Evolutionary conservation across 2,888 invertebrate species (phyloP), one percentile per base, ranked within the genome.

Genomic region (Hypomecis punctinalis): DNA sequence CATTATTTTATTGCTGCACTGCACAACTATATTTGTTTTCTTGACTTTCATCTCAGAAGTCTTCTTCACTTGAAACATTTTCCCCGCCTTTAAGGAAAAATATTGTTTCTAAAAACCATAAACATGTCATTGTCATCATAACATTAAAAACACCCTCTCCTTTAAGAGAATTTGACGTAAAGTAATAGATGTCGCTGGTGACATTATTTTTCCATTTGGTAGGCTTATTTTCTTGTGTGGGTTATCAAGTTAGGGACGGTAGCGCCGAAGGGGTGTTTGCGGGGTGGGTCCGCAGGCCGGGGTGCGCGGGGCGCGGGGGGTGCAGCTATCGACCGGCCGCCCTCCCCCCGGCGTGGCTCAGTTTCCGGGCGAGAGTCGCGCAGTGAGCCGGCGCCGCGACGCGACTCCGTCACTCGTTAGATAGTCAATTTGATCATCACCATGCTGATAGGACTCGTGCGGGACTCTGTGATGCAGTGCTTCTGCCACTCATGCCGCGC

Each of bases 401-500:
- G 90, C 83, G 91, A 88, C 89, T 90, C 87, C 80, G 82, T 89
- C 85, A 84, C 83, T 84, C 88, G 83, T 87, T 90, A 91, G 91
- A 90, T 89, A 92, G 92, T 87, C 84, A 85, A 91, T 87, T 89
- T 79, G 77, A 57, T 88, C 85, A 82, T 85, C 90, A 91, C 81
- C 88, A 97, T 97, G 97, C 94, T 97, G 94, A 97, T 97, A 94
- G 96, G 96, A 90, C 95, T 97, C 84, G 97, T 97, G 88, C 96
- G 97, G 92, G 97, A 97, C 92, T 97, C 97, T 89, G 97, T 97
- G 90, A 95, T 97, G 96, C 97, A 97, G 95, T 97, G 97, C 94
- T 97, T 97, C 94, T 97, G 97, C 94, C 97, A 97, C 94, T 96
- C 97, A 91, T 97, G 97, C 95, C 96, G 97, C 88, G 97, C 97